These are phyloP conservation scores for Hoplodrina blanda DNA, from an alignment of 2,888 invertebrate species.

Conservation along the genomic window DNA sequence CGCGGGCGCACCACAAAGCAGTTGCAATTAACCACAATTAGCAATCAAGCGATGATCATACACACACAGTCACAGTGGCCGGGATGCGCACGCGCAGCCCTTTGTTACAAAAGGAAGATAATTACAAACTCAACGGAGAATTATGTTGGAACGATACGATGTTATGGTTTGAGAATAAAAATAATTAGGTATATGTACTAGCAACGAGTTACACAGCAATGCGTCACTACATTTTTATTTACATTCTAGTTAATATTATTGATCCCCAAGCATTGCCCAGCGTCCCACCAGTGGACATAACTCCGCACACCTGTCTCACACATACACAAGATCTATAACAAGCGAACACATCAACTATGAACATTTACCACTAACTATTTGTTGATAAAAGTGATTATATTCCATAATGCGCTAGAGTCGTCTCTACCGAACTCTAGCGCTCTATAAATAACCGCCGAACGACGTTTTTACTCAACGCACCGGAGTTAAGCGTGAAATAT, in stretches of 20 bases:
- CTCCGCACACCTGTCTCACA: no score
- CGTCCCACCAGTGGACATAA: no score
- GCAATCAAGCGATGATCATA: constrained; percentile 36
- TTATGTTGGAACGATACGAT: neutral
- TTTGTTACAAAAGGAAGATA: constrained; percentile 18
- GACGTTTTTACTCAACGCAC: constrained; percentile 53
- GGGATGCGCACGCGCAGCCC: constrained; percentile 51
- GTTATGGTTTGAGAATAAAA: constrained; percentile 4
- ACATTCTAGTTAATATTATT: no score
- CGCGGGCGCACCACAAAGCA: constrained; percentile 28
- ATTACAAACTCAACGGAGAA: constrained; percentile 29
- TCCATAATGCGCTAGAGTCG: constrained; percentile 29
- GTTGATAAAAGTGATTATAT: constrained; percentile 55
- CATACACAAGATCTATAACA: constrained; percentile 37
- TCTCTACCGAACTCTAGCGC: constrained; percentile 19
- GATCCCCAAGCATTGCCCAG: no score
- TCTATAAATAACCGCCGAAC: constrained; percentile 50
- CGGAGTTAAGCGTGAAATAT: constrained; percentile 54
- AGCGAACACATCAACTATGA: constrained; percentile 15
- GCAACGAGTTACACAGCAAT: no score
- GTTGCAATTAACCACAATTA: constrained; percentile 57
- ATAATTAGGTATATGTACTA: no score
- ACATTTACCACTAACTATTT: constrained; percentile 45
- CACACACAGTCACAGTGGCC: neutral
- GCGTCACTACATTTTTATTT: no score